Percentiles rank a stretch among this genome's conserved stretches.
Evolutionary conservation across 2,113 vertebrate genomes (phyloP).

Genomic region (Pygoscelis adeliae): DNA sequence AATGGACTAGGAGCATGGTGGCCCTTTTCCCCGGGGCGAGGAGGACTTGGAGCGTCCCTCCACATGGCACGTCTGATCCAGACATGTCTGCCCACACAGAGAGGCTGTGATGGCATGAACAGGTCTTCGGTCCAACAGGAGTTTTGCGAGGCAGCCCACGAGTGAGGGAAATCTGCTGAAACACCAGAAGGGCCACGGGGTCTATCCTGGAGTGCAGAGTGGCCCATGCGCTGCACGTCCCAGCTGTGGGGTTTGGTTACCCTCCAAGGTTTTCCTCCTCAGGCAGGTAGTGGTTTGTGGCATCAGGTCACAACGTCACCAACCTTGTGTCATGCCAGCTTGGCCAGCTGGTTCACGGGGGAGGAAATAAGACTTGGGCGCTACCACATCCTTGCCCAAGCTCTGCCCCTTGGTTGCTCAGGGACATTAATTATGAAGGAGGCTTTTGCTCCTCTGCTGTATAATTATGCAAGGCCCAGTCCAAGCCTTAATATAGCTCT

Average conservation of each 20-base stretch:
- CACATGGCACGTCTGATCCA: rapidly evolving
- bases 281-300: not conserved
- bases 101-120: not conserved
- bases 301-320: not conserved
- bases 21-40: not conserved
- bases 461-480: not conserved
- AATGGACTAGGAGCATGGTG: not conserved
- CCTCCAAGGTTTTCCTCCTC: not conserved
- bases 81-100: rapidly evolving
- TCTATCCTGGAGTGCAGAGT: not conserved
- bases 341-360: not conserved
- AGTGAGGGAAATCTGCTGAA: not conserved
- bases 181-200: not conserved
- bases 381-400: not conserved
- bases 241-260: not conserved
- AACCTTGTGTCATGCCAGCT: not conserved
- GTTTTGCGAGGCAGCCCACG: not conserved
- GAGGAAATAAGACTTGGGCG: not conserved
- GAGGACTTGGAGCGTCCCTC: not conserved
- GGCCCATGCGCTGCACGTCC: rapidly evolving
- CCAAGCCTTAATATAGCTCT: not conserved
- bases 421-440: not conserved
- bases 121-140: not conserved
- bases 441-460: not conserved
- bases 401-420: not conserved